phyloP scores from a whole-genome alignment of 2,797 vertebrate species.

The Corythornis leucogaster region DNA sequence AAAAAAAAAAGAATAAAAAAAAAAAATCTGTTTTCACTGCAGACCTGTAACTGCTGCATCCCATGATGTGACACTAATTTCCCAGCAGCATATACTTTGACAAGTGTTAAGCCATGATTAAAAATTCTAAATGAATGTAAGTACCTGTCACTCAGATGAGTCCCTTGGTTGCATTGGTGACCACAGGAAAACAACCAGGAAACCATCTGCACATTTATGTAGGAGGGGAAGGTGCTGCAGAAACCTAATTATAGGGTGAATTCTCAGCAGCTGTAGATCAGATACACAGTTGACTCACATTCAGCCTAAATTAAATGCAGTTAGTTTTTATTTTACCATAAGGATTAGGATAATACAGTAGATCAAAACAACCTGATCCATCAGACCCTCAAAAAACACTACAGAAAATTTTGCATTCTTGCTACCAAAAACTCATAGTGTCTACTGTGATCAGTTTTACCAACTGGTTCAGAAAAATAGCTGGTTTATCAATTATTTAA shows the following conservation, averaged over 20 bases:
- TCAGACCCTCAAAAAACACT: rapidly evolving
- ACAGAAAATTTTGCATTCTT: background rate
- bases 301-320: background rate
- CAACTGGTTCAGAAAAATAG: background rate
- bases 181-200: background rate
- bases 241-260: background rate
- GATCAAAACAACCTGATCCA: background rate
- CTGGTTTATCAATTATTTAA: background rate
- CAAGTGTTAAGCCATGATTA: background rate
- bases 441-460: background rate
- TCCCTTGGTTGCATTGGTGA: background rate
- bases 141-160: background rate
- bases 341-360: background rate
- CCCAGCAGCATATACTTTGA: background rate
- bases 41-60: background rate
- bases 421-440: background rate
- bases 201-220: background rate
- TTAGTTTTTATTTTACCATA: background rate
- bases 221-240: background rate
- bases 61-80: background rate
- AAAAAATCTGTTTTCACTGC: background rate
- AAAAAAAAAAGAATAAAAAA: background rate
- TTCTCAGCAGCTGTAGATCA: background rate
- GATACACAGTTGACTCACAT: background rate
- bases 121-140: background rate